phyloP scores from a whole-genome alignment of 2,888 invertebrate genomes.

The Mamestra brassicae region DNA sequence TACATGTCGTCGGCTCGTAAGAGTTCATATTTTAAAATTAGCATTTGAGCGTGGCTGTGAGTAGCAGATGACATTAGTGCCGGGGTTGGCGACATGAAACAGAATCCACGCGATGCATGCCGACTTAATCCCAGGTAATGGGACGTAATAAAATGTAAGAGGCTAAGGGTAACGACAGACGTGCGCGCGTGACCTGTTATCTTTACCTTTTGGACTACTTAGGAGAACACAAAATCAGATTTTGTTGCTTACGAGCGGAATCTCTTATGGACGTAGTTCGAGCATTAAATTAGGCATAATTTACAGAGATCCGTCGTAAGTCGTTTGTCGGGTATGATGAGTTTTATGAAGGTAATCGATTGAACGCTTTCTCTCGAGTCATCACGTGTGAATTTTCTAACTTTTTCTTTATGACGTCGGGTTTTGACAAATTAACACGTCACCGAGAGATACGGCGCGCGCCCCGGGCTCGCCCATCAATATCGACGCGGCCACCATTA shows the following conservation, averaged over 20 bases:
- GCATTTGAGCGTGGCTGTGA: conserved; percentile 70
- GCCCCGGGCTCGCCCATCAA: conserved; percentile 83
- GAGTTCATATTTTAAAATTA: conserved; percentile 78
- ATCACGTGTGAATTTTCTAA: conserved; percentile 74
- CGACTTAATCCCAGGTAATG: conserved; percentile 88
- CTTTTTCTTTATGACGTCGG: conserved; percentile 84
- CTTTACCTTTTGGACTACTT: conserved; percentile 79
- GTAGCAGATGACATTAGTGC: conserved; percentile 76
- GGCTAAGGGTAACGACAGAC: conserved; percentile 87
- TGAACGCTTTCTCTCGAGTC: conserved; percentile 51
- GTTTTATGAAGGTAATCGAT: conserved; percentile 55
- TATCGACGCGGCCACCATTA: conserved; percentile 85
- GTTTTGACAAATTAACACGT: conserved; percentile 88
- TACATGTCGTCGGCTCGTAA: conserved; percentile 56
- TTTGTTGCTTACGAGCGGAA: conserved; percentile 67
- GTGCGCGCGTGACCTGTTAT: conserved; percentile 88
- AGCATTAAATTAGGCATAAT: conserved; percentile 45
- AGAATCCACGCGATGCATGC: conserved; percentile 84
- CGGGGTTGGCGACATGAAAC: conserved; percentile 80
- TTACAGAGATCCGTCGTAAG: conserved; percentile 13
- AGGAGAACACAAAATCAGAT: conserved; percentile 80
- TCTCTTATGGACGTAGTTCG: conserved; percentile 48
- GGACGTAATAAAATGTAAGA: conserved; percentile 89
- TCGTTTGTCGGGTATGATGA: conserved; percentile 30
- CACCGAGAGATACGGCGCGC: conserved; percentile 81